Conservation (phyloP, 2,797 vertebrate species). For the Dromococcyx pavoninus region DNA sequence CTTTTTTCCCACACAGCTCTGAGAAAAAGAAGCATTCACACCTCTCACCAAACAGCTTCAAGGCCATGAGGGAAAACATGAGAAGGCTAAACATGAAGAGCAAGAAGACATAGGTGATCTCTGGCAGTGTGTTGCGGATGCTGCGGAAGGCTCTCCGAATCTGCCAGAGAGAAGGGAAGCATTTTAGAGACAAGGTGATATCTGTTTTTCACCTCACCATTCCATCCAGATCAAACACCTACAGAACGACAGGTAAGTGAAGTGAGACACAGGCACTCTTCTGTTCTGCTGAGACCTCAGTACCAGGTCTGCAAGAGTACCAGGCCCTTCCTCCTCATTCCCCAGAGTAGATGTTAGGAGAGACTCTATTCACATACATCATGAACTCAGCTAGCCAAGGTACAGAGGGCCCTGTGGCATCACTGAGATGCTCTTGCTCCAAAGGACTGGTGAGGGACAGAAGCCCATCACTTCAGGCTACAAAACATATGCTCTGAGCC, state of each 20-base stretch:
- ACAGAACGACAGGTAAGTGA: neutral
- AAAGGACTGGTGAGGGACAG: neutral
- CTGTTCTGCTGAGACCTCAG: neutral
- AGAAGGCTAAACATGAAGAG: constrained; percentile 92
- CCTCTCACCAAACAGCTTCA: constrained; percentile 91
- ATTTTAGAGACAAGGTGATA: neutral
- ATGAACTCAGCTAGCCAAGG: neutral
- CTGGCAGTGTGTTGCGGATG: constrained; percentile 89
- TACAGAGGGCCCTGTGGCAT: neutral
- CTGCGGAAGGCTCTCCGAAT: constrained; percentile 90
- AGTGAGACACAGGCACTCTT: neutral
- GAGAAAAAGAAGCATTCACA: constrained; percentile 33
- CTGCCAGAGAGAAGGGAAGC: constrained; percentile 66
- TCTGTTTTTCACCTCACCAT: neutral
- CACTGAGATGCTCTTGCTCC: neutral
- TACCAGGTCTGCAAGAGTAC: neutral
- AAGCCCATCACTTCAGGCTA: neutral
- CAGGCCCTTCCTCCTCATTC: neutral
- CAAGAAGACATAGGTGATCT: constrained; percentile 89
- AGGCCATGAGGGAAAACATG: constrained; percentile 92
- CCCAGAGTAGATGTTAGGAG: neutral
- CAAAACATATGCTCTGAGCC: neutral
- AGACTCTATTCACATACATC: fast-evolving
- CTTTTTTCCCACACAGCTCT: neutral
- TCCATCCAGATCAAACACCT: neutral